phyloP scores from a whole-genome alignment of 2,797 vertebrate genomes.

The Myioborus melanocephalus region DNA sequence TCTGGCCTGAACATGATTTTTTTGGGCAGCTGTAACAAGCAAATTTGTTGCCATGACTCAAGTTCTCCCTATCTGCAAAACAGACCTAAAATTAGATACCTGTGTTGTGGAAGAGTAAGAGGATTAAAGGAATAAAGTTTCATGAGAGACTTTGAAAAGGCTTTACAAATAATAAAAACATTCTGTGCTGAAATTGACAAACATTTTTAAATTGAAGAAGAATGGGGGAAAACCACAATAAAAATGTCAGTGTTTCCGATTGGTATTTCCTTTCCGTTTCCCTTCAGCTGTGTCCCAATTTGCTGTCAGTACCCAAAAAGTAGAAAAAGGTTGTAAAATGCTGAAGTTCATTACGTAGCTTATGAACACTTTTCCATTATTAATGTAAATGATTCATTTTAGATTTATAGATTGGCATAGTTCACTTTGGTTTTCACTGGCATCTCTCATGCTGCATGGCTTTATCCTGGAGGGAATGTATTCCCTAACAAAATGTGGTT shows the following conservation, averaged over 20 bases:
- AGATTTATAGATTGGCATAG: neutral
- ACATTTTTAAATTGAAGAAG: constrained; percentile 34
- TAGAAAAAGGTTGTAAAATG: neutral
- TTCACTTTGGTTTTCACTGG: neutral
- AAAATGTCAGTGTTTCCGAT: neutral
- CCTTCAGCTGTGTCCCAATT: neutral
- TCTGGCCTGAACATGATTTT: neutral
- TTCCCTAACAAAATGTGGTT: neutral
- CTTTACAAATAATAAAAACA: constrained; percentile 39
- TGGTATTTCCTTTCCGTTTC: neutral
- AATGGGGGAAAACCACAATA: neutral
- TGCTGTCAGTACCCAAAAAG: neutral
- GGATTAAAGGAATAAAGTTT: constrained; percentile 32
- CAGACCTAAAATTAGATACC: constrained; percentile 24
- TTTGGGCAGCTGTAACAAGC: neutral
- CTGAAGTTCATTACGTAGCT: neutral
- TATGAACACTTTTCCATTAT: neutral
- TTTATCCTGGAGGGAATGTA: neutral
- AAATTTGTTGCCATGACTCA: neutral
- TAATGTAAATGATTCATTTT: neutral
- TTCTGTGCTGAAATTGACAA: constrained; percentile 11
- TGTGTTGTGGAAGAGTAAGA: neutral
- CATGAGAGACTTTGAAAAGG: neutral
- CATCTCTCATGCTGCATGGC: rapidly evolving
- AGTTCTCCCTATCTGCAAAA: constrained; percentile 10